Conservation (phyloP, 1,140 invertebrate genomes). For the Paraescarpia echinospica region DNA sequence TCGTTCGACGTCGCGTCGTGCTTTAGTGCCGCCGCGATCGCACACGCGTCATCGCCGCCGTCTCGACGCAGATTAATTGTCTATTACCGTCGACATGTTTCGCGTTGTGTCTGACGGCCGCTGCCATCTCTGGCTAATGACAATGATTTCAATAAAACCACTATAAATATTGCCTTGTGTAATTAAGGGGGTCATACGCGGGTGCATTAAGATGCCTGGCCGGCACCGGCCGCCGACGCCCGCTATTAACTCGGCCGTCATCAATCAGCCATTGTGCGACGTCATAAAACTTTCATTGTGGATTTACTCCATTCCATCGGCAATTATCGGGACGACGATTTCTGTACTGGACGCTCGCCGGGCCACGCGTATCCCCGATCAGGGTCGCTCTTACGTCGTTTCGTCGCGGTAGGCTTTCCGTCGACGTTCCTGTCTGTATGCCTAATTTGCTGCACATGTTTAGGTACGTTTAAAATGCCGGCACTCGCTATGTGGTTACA, state of each 20-base stretch:
- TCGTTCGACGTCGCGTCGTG: background rate
- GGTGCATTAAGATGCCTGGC: conserved; percentile 3
- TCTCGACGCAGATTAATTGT: conserved; percentile 1
- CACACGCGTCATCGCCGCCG: background rate
- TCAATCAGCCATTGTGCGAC: background rate
- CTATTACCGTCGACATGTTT: background rate
- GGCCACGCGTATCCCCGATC: background rate
- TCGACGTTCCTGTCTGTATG: background rate
- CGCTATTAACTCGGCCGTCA: background rate
- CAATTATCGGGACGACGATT: background rate
- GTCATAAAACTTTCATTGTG: conserved; percentile 1
- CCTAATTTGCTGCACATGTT: background rate
- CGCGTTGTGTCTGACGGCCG: background rate
- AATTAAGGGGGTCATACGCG: background rate
- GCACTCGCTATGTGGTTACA: background rate
- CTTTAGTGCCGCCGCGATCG: background rate
- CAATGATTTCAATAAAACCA: background rate
- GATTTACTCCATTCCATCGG: background rate
- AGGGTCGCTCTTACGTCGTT: background rate
- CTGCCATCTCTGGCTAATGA: background rate
- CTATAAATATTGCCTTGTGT: conserved; percentile 6
- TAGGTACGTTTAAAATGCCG: background rate
- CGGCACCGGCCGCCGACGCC: background rate
- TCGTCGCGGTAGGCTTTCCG: background rate
- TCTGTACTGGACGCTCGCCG: background rate